Conservation (phyloP, 2,888 invertebrate species). For the Coenonympha glycerion region DNA sequence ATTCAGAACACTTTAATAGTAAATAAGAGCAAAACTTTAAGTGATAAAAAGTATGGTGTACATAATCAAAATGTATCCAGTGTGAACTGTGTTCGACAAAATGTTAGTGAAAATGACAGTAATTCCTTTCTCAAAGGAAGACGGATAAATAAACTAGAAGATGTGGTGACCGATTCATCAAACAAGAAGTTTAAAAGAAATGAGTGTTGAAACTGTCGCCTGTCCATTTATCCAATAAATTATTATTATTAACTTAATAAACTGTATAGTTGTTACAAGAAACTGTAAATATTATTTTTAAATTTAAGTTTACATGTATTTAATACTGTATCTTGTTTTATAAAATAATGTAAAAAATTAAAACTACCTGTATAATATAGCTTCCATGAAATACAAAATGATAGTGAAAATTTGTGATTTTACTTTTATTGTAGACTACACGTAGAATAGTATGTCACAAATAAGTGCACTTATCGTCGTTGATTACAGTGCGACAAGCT, state of each 20-base stretch:
- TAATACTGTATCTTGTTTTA: constrained; percentile 71
- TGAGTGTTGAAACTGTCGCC: constrained; percentile 60
- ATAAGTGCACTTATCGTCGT: no score
- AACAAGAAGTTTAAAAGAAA: constrained; percentile 70
- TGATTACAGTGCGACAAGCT: no score
- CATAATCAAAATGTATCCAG: constrained; percentile 69
- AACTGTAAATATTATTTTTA: constrained; percentile 71
- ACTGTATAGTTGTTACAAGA: constrained; percentile 62
- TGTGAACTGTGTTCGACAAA: constrained; percentile 66
- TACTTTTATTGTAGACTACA: no score
- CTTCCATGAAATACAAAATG: constrained; percentile 60
- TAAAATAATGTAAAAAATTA: constrained; percentile 64
- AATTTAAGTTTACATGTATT: constrained; percentile 65
- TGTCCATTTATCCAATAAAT: constrained; percentile 61
- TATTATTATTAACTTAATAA: constrained; percentile 65
- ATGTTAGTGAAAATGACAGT: constrained; percentile 62
- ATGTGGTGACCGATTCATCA: constrained; percentile 58
- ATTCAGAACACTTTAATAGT: constrained; percentile 70
- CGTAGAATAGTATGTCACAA: no score
- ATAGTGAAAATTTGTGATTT: constrained; percentile 32
- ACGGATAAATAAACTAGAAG: constrained; percentile 63
- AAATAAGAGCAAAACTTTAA: constrained; percentile 67
- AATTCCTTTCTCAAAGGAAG: constrained; percentile 62
- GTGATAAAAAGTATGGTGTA: constrained; percentile 72
- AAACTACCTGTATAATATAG: constrained; percentile 67